A percentile compares a stretch with the other conserved stretches of the same genome.
These are phyloP conservation scores for Cremastinae sp. DNA, from an alignment of 2,888 invertebrate genomes.

Conservation along the genomic window DNA sequence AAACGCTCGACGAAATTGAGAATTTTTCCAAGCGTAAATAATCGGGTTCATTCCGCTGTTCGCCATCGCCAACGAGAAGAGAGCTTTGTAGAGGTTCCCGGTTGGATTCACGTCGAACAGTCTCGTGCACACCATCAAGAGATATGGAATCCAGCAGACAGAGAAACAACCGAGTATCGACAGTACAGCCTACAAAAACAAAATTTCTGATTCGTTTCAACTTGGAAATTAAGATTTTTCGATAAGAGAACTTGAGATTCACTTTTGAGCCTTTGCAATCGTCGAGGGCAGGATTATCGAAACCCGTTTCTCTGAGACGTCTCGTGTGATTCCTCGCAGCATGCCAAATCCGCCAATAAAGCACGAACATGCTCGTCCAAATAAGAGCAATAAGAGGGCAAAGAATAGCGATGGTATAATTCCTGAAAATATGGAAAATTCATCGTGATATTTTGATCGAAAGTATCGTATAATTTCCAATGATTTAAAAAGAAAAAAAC, in stretches of 20 bases:
- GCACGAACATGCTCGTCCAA: slow-evolving; percentile 88
- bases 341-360: slow-evolving; percentile 90
- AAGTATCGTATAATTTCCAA: background rate
- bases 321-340: slow-evolving; percentile 88
- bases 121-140: slow-evolving; percentile 85
- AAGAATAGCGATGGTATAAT: slow-evolving; percentile 79
- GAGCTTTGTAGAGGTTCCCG: slow-evolving; percentile 83
- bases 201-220: background rate
- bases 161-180: slow-evolving; percentile 90
- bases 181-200: slow-evolving; percentile 85
- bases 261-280: slow-evolving; percentile 91
- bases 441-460: slow-evolving; percentile 7
- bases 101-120: slow-evolving; percentile 82
- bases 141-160: slow-evolving; percentile 91
- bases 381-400: slow-evolving; percentile 88
- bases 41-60: slow-evolving; percentile 91
- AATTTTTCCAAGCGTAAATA: slow-evolving; percentile 93
- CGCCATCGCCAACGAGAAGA: slow-evolving; percentile 88
- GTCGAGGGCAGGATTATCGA: slow-evolving; percentile 80
- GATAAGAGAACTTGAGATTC: slow-evolving; percentile 47
- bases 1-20: slow-evolving; percentile 88
- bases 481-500: slow-evolving; percentile 56
- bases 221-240: background rate
- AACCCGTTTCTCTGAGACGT: slow-evolving; percentile 84
- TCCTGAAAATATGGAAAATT: slow-evolving; percentile 58